These are phyloP conservation scores for Acleris holmiana DNA, from an alignment of 2,888 invertebrate genomes.

Conservation along the genomic window DNA sequence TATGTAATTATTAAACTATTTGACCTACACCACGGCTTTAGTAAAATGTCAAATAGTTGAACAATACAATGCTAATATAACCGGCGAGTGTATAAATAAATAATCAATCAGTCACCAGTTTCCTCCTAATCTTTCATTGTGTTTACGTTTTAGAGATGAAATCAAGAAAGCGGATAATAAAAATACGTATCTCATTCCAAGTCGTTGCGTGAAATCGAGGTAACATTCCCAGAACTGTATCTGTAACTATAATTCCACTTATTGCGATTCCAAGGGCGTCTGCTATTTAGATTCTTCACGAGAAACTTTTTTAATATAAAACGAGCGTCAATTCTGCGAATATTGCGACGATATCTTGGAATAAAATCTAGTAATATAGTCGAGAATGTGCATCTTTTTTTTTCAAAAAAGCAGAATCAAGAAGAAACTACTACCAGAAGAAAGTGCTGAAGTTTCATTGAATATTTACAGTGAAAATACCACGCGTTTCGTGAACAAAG, in stretches of 20 bases:
- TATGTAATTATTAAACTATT: constrained; percentile 6
- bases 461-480: constrained; percentile 1
- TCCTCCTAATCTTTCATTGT: neutral
- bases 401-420: neutral
- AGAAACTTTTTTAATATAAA: constrained; percentile 29
- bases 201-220: constrained; percentile 1
- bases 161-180: neutral
- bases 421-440: too few species aligned
- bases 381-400: too few species aligned
- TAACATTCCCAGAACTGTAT: constrained; percentile 10
- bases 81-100: constrained; percentile 4
- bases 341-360: constrained; percentile 16
- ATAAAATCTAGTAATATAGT: neutral
- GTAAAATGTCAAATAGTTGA: neutral
- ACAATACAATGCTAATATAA: constrained; percentile 15
- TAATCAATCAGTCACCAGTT: constrained; percentile 5
- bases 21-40: constrained; percentile 10
- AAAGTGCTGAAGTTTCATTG: neutral
- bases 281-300: constrained; percentile 16
- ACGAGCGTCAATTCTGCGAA: constrained; percentile 22
- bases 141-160: neutral
- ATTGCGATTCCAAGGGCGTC: constrained; percentile 29
- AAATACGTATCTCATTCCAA: constrained; percentile 1
- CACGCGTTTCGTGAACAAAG: constrained; percentile 19
- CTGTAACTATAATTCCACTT: constrained; percentile 2